Evolutionary conservation across 30 jellyfish, hydroid and myxozoan species (phyloP), one percentile per base, ranked within the genome.

Genomic region (Rhopilema esculentum): DNA sequence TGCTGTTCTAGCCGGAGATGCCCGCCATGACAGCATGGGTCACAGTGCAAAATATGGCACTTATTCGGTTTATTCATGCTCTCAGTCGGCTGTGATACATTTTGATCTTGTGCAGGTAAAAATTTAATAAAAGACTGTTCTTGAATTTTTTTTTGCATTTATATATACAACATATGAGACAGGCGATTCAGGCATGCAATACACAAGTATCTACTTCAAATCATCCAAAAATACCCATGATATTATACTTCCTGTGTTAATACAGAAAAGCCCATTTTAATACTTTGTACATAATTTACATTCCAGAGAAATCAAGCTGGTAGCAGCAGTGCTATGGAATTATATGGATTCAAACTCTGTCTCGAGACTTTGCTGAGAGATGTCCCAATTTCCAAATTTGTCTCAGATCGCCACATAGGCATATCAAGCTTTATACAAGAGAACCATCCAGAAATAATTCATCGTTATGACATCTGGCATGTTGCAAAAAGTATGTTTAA

Each of bases 1-100:
- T 17, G 72, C 31, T 23, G 72, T 48, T 24, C 72, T 84, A 18
- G 79, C 88, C 0, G 93, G 88, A 53, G 93, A 84, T 72, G 93
- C 86, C n/a, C 88, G 93, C 64, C 83, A 63, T 28, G 93, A 84
- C 69, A 49, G 89, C 80, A 84, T 84, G 93, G 93, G 93, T 15
- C 88, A 84, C 69, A 63, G 80, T 84, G 93, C 93, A 52, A 84
- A 49, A 48, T 84, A 70, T 84, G 93, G 88, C 20, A 88, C 80
- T 19, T 84, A 84, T 68, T 48, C 93, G 18, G 48, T 84, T 19
- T 84, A 29, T 40, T 84, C 88, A 16, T 69, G 80, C 22, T 69
- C 78, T 30, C 21, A n/a, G n/a, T n/a, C n/a, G n/a, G n/a, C n/a
- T n/a, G n/a, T n/a, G n/a, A n/a, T n/a, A n/a, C n/a, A n/a, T n/a